Conservation (phyloP, 2,888 invertebrate genomes). For the Anoplius nigerrimus region DNA sequence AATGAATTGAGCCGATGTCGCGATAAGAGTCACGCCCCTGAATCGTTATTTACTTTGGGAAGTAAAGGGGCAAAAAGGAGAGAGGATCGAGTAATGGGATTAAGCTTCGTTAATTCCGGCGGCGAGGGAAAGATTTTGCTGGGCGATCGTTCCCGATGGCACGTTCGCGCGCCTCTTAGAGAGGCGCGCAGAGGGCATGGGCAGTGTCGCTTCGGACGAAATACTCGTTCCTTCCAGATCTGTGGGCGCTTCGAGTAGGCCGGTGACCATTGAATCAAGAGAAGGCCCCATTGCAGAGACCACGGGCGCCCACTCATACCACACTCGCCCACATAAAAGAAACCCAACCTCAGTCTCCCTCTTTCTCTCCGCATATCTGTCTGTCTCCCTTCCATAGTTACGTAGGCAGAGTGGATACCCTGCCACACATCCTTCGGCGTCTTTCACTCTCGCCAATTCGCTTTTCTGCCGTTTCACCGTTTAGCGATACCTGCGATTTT, state of each 20-base stretch:
- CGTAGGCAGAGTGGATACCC: conserved; percentile 7
- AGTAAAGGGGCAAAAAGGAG: too few species aligned
- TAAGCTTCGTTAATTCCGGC: too few species aligned
- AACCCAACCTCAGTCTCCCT: conserved; percentile 5
- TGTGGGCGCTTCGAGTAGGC: conserved; percentile 51
- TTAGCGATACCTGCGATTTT: too few species aligned
- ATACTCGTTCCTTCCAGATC: conserved; percentile 39
- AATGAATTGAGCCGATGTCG: too few species aligned
- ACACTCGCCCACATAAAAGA: conserved; percentile 60
- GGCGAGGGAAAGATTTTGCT: too few species aligned
- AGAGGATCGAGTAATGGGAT: too few species aligned
- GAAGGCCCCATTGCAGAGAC: conserved; percentile 43
- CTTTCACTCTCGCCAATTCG: conserved; percentile 6
- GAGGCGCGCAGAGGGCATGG: too few species aligned
- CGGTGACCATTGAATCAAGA: conserved; percentile 58
- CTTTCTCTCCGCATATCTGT: background rate
- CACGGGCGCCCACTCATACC: conserved; percentile 61
- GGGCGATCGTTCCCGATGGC: too few species aligned
- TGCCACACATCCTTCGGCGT: background rate
- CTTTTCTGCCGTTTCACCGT: conserved; percentile 7
- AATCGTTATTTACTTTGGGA: too few species aligned
- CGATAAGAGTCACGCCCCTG: too few species aligned
- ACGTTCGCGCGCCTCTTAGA: too few species aligned
- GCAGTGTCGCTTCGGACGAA: conserved; percentile 1
- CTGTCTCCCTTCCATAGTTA: background rate